A percentile compares a stretch with the other conserved stretches of the same genome.
Conservation (phyloP, 2,113 vertebrate species). For the Acrocephalus kingi region DNA sequence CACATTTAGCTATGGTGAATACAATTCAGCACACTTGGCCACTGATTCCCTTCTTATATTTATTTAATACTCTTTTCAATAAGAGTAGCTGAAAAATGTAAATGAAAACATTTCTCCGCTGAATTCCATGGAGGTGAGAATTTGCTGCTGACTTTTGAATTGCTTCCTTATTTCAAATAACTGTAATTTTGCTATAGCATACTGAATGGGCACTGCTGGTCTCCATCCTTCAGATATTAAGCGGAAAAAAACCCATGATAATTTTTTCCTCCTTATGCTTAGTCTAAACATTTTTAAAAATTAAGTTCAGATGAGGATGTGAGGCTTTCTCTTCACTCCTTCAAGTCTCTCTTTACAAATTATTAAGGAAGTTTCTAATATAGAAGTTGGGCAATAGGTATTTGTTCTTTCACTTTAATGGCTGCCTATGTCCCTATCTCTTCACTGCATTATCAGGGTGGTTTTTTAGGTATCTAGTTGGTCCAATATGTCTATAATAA, state of each 20-base stretch:
- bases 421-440: neutral
- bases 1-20: conserved; percentile 1
- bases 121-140: neutral
- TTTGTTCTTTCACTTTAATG: neutral
- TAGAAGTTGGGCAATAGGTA: neutral
- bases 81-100: neutral
- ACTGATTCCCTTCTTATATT: conserved; percentile 20
- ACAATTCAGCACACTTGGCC: conserved; percentile 8
- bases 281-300: neutral
- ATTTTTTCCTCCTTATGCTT: neutral
- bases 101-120: neutral
- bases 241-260: neutral
- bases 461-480: neutral
- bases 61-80: conserved; percentile 38
- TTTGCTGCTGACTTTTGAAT: neutral
- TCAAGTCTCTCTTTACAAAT: neutral
- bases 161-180: neutral
- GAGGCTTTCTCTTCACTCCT: neutral
- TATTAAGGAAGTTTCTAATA: neutral
- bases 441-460: neutral
- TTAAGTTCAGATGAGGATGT: neutral
- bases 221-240: neutral
- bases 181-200: neutral
- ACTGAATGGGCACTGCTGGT: neutral
- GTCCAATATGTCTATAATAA: neutral